phyloP scores from a whole-genome alignment of 1,140 invertebrate species.

The Marisa cornuarietis region DNA sequence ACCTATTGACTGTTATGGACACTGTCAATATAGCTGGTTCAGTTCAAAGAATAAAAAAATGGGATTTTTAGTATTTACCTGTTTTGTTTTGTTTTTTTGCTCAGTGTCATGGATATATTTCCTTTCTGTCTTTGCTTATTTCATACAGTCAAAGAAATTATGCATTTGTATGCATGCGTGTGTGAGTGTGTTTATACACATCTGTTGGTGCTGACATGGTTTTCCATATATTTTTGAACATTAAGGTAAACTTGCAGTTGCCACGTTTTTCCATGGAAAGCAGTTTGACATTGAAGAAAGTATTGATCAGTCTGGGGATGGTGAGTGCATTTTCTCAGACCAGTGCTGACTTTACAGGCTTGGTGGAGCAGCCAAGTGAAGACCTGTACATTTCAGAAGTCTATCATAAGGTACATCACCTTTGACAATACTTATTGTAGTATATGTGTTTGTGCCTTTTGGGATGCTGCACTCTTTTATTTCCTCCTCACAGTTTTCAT shows the following conservation, averaged over 20 bases:
- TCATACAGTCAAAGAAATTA: no score
- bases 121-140: no score
- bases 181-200: background rate
- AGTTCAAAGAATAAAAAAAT: no score
- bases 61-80: background rate
- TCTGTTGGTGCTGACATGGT: background rate
- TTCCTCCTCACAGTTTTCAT: no score
- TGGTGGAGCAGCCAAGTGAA: constrained; percentile 9
- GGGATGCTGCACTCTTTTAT: no score
- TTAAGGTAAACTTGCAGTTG: background rate
- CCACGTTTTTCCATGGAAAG: constrained; percentile 75
- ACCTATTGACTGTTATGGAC: no score
- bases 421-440: no score
- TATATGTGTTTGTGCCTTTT: no score
- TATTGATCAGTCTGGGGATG: constrained; percentile 69
- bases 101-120: background rate
- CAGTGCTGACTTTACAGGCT: constrained; percentile 72
- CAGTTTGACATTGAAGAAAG: constrained; percentile 68
- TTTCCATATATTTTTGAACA: background rate
- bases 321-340: constrained; percentile 71
- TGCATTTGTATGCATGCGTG: background rate
- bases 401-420: no score
- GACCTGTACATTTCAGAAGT: background rate
- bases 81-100: background rate
- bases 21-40: no score